Conservation (phyloP, 2,888 invertebrate genomes). For the Loripinus fragilis region DNA sequence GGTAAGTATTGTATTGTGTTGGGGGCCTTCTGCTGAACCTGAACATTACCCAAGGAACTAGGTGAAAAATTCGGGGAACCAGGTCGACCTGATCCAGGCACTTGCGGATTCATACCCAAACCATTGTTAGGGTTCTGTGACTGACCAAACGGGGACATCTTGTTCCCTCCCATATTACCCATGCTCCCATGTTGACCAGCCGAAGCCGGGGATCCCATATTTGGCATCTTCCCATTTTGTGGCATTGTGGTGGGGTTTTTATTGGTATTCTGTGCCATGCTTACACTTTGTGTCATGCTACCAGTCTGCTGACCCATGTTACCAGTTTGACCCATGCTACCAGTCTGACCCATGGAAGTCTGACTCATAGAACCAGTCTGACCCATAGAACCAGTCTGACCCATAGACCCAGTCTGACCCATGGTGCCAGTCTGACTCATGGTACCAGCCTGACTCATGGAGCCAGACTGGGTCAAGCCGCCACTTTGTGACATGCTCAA, state of each 20-base stretch:
- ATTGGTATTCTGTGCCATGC: slow-evolving; percentile 39
- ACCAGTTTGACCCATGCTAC: slow-evolving; percentile 61
- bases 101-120: slow-evolving; percentile 51
- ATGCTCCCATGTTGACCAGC: slow-evolving; percentile 26
- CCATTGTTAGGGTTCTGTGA: slow-evolving; percentile 50
- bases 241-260: slow-evolving; percentile 12
- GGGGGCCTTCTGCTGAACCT: slow-evolving; percentile 97
- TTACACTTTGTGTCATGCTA: slow-evolving; percentile 55
- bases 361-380: slow-evolving; percentile 48
- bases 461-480: slow-evolving; percentile 40
- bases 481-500: slow-evolving; percentile 56
- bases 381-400: slow-evolving; percentile 52
- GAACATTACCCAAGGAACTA: slow-evolving; percentile 87
- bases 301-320: no score
- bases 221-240: slow-evolving; percentile 38
- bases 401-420: slow-evolving; percentile 64
- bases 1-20: slow-evolving; percentile 99
- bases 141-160: slow-evolving; percentile 52
- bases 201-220: slow-evolving; percentile 35
- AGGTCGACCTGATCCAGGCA: slow-evolving; percentile 62
- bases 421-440: slow-evolving; percentile 58
- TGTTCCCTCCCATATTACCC: slow-evolving; percentile 33
- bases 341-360: slow-evolving; percentile 47
- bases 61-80: slow-evolving; percentile 70
- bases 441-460: slow-evolving; percentile 43